Conservation (phyloP, 1,140 invertebrate species). For the Drosophila equinoxialis region DNA sequence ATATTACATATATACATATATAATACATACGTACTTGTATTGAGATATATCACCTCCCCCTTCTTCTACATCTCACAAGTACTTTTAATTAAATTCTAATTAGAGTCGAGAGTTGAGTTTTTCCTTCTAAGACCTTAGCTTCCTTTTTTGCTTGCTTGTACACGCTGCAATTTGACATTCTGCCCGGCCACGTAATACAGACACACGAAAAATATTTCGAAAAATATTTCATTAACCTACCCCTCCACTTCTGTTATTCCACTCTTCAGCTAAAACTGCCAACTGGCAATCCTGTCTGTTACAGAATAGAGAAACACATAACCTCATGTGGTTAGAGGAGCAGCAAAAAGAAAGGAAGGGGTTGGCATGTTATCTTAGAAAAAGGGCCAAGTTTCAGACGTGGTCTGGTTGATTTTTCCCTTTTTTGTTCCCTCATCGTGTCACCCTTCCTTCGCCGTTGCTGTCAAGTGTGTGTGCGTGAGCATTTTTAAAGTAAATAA, state of each 20-base stretch:
- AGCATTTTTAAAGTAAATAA: slow-evolving; percentile 81
- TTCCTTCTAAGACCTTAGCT: slow-evolving; percentile 13
- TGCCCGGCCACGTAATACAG: slow-evolving; percentile 69
- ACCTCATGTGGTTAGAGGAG: slow-evolving; percentile 21
- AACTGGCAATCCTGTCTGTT: slow-evolving; percentile 41
- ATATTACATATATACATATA: not conserved
- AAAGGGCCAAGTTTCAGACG: slow-evolving; percentile 66
- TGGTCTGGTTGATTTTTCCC: slow-evolving; percentile 66
- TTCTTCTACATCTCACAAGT: slow-evolving; percentile 11
- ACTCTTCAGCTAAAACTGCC: slow-evolving; percentile 22
- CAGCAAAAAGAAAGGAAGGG: slow-evolving; percentile 4
- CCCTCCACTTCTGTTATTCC: not conserved
- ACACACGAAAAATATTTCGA: slow-evolving; percentile 65
- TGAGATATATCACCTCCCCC: not conserved
- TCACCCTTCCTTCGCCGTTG: slow-evolving; percentile 17
- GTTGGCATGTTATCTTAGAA: slow-evolving; percentile 65
- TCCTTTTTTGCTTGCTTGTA: slow-evolving; percentile 7
- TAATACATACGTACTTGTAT: not conserved
- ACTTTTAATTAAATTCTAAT: slow-evolving; percentile 83
- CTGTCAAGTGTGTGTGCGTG: slow-evolving; percentile 48
- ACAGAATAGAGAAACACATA: slow-evolving; percentile 24
- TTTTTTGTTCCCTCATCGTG: slow-evolving; percentile 29
- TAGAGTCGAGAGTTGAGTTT: slow-evolving; percentile 53
- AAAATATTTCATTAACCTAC: slow-evolving; percentile 78
- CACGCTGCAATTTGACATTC: slow-evolving; percentile 73